phyloP scores from a whole-genome alignment of 2,113 vertebrate species.

The Plotosus lineatus region DNA sequence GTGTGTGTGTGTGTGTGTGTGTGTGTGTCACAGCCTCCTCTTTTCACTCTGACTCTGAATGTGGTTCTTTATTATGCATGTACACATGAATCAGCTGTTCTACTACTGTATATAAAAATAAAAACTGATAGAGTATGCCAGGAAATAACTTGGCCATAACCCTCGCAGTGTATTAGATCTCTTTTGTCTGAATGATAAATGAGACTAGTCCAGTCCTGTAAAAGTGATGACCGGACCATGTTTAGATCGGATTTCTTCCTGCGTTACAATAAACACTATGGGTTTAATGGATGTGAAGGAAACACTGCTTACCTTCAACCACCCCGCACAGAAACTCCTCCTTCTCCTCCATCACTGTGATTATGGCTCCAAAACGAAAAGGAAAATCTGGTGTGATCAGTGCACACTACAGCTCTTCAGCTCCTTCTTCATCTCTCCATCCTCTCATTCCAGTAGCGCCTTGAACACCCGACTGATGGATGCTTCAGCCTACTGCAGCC shows the following conservation, averaged over 20 bases:
- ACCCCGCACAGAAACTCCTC: slow-evolving; percentile 79
- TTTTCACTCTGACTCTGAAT: slow-evolving; percentile 34
- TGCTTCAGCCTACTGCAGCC: neutral
- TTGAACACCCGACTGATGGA: neutral
- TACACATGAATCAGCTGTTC: slow-evolving; percentile 11
- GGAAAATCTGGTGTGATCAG: slow-evolving; percentile 46
- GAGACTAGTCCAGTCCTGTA: neutral
- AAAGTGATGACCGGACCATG: neutral
- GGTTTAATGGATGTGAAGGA: neutral
- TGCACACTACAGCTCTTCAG: slow-evolving; percentile 10
- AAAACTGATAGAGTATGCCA: neutral
- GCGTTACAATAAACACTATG: neutral
- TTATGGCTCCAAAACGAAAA: slow-evolving; percentile 29
- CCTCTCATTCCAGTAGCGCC: slow-evolving; percentile 22
- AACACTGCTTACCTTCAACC: slow-evolving; percentile 76
- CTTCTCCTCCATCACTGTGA: slow-evolving; percentile 70
- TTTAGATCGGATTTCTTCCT: neutral
- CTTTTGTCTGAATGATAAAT: slow-evolving; percentile 6
- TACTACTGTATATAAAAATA: slow-evolving; percentile 2
- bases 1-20: slow-evolving; percentile 47
- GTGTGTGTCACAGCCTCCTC: slow-evolving; percentile 1
- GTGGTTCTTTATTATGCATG: slow-evolving; percentile 35
- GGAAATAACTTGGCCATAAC: neutral
- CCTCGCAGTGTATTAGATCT: neutral
- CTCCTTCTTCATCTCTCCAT: slow-evolving; percentile 48